Percentiles rank a stretch among this genome's conserved stretches.
Evolutionary conservation across 2,888 invertebrate genomes (phyloP).

Genomic region (Phyto melanocephala): DNA sequence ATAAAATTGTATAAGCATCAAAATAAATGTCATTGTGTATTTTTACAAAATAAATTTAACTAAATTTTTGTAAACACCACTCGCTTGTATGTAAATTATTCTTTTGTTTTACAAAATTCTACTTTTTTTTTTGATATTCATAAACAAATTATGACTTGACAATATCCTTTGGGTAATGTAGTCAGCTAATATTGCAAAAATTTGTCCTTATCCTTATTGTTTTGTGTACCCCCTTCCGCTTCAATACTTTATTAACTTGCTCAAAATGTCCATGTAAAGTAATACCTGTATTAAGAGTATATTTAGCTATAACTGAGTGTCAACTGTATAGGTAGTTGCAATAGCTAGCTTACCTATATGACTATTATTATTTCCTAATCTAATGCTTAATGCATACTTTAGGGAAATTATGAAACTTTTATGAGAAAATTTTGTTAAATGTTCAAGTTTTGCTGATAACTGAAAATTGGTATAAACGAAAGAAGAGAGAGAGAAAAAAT

Average conservation of each 20-base stretch:
- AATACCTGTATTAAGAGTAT: background rate
- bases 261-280: background rate
- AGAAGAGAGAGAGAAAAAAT: background rate
- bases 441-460: constrained; percentile 42
- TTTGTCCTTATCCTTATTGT: constrained; percentile 3
- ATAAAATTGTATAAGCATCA: too few species aligned
- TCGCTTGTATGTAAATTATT: background rate
- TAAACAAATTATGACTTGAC: constrained; percentile 61
- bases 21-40: too few species aligned
- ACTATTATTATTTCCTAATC: constrained; percentile 50
- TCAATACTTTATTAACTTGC: background rate
- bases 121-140: constrained; percentile 36
- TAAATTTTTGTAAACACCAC: too few species aligned
- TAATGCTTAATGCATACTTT: constrained; percentile 74
- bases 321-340: constrained; percentile 1
- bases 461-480: constrained; percentile 1
- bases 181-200: constrained; percentile 56
- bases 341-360: constrained; percentile 43
- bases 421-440: constrained; percentile 69
- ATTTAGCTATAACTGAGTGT: background rate
- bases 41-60: too few species aligned
- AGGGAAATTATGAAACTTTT: constrained; percentile 75
- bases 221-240: constrained; percentile 7
- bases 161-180: constrained; percentile 61
- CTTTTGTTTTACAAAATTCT: constrained; percentile 26